Base-by-base conservation (phyloP, 2,113 vertebrate species). In the Trichomycterus rosablanca region DNA sequence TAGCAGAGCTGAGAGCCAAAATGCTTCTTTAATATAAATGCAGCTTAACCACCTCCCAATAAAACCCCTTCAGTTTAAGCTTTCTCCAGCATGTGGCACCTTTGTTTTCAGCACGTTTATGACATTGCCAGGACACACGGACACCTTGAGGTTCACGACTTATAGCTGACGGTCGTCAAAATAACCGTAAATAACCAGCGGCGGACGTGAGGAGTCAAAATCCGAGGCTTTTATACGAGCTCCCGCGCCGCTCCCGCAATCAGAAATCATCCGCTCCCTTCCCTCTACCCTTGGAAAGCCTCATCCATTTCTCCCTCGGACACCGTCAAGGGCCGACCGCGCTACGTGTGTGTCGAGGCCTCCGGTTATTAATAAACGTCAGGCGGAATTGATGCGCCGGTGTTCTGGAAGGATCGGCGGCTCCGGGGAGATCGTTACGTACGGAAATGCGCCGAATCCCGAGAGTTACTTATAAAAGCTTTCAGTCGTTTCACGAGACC, bases 121-220 rank as follows among this genome's bases (percentile, higher is more conserved):
- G 18, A 12, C 26, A 18, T 16, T 62, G 63, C 32, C 11, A 63
- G 68, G 74, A 74, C 72, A 70, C 61, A 72, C n/a, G n/a, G 63
- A 78, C 76, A 81, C 79, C 76, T 78, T 76, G 61, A 82, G 79
- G 74, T 81, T 81, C 59, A 59, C 39, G 65, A 75, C 56, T 54
- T 35, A 42, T 67, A 63, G 78, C 74, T 76, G 80, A 80, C 73
- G 66, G 78, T 67, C 73, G 62, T 66, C 71, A 81, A 71, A 74
- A 74, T 76, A 62, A 78, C 60, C 74, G 73, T 86, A 82, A 86
- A 84, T 85, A 87, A 84, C 76, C 71, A 70, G 76, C 49, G 62
- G 48, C 68, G 61, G 71, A 66, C 18, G 46, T 76, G 64, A 18
- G 63, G 64, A 76, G 74, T 76, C 75, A 73, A 72, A 62, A 63